These are phyloP conservation scores for Epinotia nisella DNA, from an alignment of 2,888 invertebrate species.

Conservation along the genomic window DNA sequence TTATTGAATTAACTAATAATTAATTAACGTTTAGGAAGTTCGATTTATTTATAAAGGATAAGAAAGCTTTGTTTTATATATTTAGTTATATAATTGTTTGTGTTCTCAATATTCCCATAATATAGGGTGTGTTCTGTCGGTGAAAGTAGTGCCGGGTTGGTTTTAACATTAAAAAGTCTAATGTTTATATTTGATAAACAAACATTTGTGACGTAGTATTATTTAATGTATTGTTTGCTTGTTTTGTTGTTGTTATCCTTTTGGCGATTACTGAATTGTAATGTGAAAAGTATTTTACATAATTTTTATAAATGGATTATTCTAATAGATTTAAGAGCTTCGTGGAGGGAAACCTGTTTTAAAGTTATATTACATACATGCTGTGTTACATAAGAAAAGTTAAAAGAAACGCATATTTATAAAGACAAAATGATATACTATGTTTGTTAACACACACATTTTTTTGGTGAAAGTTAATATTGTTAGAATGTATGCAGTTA, in stretches of 20 bases:
- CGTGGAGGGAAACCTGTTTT: conserved; percentile 29
- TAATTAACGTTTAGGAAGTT: conserved; percentile 8
- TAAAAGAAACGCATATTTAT: background rate
- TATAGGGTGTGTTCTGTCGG: conserved; percentile 42
- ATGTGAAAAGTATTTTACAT: conserved; percentile 54
- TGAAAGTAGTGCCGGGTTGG: conserved; percentile 43
- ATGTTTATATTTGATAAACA: conserved; percentile 28
- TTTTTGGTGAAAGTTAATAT: background rate
- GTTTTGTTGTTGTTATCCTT: background rate
- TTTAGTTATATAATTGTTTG: conserved; percentile 27
- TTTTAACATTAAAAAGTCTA: conserved; percentile 16
- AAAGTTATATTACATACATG: background rate
- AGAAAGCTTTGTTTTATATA: conserved; percentile 11
- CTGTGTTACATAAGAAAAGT: background rate
- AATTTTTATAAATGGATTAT: conserved; percentile 53
- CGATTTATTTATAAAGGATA: conserved; percentile 11
- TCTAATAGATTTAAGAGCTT: conserved; percentile 50
- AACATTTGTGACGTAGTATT: background rate
- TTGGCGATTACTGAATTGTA: background rate
- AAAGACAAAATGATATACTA: too few relatives aligned
- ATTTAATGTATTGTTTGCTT: background rate
- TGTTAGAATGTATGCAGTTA: background rate
- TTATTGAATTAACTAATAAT: conserved; percentile 23
- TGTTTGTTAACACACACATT: background rate
- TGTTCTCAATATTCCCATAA: conserved; percentile 30